A percentile compares a stretch with the other conserved stretches of the same genome.
Conservation (phyloP, 1,140 invertebrate species). For the Philotrypesis tridentata region DNA sequence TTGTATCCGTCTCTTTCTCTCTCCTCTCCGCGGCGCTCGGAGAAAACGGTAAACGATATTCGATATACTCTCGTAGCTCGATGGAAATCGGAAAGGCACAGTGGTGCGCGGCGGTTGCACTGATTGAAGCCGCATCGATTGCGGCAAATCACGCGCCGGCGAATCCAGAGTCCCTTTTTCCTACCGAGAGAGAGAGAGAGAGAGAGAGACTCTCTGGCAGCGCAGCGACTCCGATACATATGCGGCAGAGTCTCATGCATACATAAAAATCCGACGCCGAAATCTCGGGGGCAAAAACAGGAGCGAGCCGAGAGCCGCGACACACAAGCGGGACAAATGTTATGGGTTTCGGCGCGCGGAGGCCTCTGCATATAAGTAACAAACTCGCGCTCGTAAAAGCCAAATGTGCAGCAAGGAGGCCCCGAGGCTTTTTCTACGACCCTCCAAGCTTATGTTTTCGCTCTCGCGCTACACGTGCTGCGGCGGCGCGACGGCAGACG, state of each 20-base stretch:
- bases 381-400: slow-evolving; percentile 39
- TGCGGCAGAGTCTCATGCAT: background rate
- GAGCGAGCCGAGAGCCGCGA: background rate
- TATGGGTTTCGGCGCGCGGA: background rate
- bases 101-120: background rate
- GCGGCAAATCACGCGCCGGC: background rate
- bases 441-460: slow-evolving; percentile 8
- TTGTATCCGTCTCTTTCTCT: background rate
- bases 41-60: slow-evolving; percentile 37
- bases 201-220: no score
- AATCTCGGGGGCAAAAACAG: background rate
- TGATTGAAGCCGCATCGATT: slow-evolving; percentile 33
- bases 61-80: slow-evolving; percentile 1
- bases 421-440: slow-evolving; percentile 8
- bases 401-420: slow-evolving; percentile 34
- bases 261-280: background rate
- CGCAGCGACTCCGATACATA: background rate
- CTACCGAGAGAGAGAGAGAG: background rate
- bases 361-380: slow-evolving; percentile 7
- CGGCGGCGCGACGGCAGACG: background rate
- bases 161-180: slow-evolving; percentile 8
- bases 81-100: background rate
- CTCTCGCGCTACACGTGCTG: slow-evolving; percentile 27
- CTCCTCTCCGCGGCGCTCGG: background rate
- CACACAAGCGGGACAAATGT: slow-evolving; percentile 9